A percentile compares a stretch with the other conserved stretches of the same genome.
These are phyloP conservation scores for Laothoe populi DNA, from an alignment of 2,888 invertebrate species.

Conservation along the genomic window DNA sequence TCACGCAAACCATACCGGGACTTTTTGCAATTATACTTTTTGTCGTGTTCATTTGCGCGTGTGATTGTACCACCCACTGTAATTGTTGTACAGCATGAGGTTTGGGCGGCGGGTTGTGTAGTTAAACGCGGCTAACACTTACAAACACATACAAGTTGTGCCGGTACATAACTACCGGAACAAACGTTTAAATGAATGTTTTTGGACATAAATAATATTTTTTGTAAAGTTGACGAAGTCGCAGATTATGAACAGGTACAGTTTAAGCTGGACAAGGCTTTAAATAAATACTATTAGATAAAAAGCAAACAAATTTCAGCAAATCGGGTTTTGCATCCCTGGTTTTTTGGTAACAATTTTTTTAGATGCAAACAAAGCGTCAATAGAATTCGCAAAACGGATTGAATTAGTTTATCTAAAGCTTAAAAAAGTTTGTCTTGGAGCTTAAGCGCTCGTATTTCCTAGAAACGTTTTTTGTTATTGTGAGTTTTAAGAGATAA, in stretches of 20 bases:
- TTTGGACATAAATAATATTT: constrained; percentile 54
- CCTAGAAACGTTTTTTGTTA: constrained; percentile 59
- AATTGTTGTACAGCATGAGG: constrained; percentile 54
- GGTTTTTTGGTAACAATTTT: constrained; percentile 48
- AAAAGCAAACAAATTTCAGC: constrained; percentile 73
- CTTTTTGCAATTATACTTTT: constrained; percentile 63
- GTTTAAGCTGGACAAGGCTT: constrained; percentile 75
- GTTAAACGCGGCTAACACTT: constrained; percentile 37
- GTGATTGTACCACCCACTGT: constrained; percentile 71
- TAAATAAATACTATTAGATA: constrained; percentile 80
- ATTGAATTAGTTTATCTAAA: constrained; percentile 70
- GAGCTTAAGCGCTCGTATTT: constrained; percentile 59
- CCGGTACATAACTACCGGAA: constrained; percentile 30
- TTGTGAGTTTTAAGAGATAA: constrained; percentile 43
- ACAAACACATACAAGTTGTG: constrained; percentile 40
- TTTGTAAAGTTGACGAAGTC: constrained; percentile 46
- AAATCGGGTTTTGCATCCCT: constrained; percentile 50
- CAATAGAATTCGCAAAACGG: constrained; percentile 70
- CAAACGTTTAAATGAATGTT: constrained; percentile 69
- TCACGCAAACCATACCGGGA: constrained; percentile 66
- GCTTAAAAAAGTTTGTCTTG: constrained; percentile 68
- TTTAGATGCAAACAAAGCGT: constrained; percentile 64
- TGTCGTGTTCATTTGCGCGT: constrained; percentile 67
- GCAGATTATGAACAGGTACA: constrained; percentile 62
- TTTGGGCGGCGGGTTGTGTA: constrained; percentile 41